phyloP scores from a whole-genome alignment of 2,113 vertebrate species.

The Phaethornis superciliosus region DNA sequence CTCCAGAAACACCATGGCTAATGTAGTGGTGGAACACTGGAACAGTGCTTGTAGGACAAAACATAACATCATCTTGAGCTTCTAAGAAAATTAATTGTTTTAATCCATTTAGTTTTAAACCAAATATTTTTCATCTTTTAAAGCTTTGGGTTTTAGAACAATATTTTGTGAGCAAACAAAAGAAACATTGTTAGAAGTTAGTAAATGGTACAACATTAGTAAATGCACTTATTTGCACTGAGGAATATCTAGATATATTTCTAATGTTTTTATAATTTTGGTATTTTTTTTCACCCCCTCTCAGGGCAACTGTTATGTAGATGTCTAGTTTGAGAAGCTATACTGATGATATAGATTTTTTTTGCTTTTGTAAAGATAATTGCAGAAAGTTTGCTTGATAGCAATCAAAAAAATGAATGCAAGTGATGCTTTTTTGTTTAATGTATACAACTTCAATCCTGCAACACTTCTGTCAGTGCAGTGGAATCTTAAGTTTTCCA shows the following conservation, averaged over 20 bases:
- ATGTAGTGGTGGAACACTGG: neutral
- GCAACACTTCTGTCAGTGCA: neutral
- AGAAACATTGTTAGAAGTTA: neutral
- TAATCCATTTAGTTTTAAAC: neutral
- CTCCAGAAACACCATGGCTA: neutral
- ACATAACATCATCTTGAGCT: neutral
- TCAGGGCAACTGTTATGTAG: neutral
- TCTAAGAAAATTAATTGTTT: neutral
- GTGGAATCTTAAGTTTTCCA: neutral
- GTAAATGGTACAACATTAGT: no score
- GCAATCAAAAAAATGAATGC: neutral
- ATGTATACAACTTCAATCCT: fast-evolving
- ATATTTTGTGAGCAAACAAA: neutral
- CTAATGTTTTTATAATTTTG: neutral
- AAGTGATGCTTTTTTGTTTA: neutral
- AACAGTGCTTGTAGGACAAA: neutral
- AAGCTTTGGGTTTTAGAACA: neutral
- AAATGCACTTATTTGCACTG: neutral
- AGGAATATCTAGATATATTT: neutral
- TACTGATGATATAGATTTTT: neutral
- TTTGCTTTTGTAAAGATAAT: neutral
- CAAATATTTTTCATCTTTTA: neutral
- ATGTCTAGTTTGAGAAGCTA: neutral
- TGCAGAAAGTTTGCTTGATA: neutral
- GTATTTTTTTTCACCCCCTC: fast-evolving